Conservation (phyloP, 2,797 vertebrate species). For the Malurus splendens region DNA sequence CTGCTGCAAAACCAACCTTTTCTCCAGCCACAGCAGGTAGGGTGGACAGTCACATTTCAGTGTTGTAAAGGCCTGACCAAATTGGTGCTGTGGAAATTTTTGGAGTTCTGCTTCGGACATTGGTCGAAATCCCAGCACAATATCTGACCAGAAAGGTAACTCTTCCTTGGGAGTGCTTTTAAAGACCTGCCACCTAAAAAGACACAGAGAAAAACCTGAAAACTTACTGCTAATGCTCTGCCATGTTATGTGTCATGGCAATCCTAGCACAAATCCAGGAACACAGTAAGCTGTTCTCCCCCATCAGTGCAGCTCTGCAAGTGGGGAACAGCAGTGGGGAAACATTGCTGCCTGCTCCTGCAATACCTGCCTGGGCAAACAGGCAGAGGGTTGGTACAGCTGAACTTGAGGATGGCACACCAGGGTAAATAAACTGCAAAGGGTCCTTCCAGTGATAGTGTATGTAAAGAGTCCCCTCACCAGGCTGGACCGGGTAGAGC, state of each 20-base stretch:
- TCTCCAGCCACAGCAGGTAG: slow-evolving; percentile 88
- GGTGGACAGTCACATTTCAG: slow-evolving; percentile 83
- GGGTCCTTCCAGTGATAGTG: background rate
- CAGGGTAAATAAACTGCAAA: background rate
- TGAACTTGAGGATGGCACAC: background rate
- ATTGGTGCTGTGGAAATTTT: slow-evolving; percentile 79
- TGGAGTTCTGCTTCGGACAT: slow-evolving; percentile 82
- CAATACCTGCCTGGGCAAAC: background rate
- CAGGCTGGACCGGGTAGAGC: background rate
- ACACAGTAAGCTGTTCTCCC: background rate
- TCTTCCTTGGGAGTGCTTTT: slow-evolving; percentile 71
- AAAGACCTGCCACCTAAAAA: slow-evolving; percentile 84
- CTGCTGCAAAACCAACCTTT: slow-evolving; percentile 73
- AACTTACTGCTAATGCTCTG: background rate
- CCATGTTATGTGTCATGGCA: background rate
- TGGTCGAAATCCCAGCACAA: slow-evolving; percentile 81
- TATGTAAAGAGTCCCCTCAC: background rate
- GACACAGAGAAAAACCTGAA: background rate
- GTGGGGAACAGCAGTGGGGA: background rate
- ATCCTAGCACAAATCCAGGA: background rate
- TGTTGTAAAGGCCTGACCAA: slow-evolving; percentile 86
- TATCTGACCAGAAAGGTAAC: slow-evolving; percentile 84
- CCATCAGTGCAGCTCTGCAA: background rate
- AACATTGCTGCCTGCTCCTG: background rate
- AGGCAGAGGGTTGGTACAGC: background rate